Evolutionary conservation across 1,140 invertebrate genomes (phyloP).

Genomic region (Ceratina calcarata): DNA sequence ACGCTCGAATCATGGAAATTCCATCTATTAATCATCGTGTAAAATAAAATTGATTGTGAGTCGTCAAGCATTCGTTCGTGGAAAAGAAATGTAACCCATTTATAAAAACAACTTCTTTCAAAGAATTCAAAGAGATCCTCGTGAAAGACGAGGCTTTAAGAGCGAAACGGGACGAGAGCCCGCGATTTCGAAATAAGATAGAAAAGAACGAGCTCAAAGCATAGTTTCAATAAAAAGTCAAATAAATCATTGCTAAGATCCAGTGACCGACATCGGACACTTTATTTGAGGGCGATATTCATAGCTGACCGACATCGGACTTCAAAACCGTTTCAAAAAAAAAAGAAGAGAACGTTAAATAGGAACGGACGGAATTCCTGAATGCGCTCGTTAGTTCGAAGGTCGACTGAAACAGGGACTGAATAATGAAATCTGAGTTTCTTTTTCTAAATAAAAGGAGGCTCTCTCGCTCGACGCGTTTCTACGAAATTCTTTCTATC

Average conservation of each 20-base stretch:
- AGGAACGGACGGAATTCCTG: neutral
- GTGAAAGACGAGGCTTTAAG: neutral
- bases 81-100: constrained; percentile 3
- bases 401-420: neutral
- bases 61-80: neutral
- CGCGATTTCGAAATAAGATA: neutral
- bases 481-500: neutral
- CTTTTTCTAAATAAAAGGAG: neutral
- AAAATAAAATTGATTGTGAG: neutral
- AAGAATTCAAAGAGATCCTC: neutral
- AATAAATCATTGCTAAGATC: constrained; percentile 11
- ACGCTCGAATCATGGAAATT: neutral
- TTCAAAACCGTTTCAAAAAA: constrained; percentile 8
- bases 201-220: neutral
- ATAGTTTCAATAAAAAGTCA: neutral
- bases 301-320: constrained; percentile 21
- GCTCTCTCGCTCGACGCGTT: neutral
- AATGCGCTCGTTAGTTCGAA: constrained; percentile 36
- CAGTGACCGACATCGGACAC: constrained; percentile 15
- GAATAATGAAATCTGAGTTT: constrained; percentile 27
- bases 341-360: no score
- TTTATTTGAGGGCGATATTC: constrained; percentile 10
- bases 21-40: no score
- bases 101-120: neutral
- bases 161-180: no score